phyloP scores from a whole-genome alignment of 2,888 invertebrate species.

The Aspidiotus destructor region DNA sequence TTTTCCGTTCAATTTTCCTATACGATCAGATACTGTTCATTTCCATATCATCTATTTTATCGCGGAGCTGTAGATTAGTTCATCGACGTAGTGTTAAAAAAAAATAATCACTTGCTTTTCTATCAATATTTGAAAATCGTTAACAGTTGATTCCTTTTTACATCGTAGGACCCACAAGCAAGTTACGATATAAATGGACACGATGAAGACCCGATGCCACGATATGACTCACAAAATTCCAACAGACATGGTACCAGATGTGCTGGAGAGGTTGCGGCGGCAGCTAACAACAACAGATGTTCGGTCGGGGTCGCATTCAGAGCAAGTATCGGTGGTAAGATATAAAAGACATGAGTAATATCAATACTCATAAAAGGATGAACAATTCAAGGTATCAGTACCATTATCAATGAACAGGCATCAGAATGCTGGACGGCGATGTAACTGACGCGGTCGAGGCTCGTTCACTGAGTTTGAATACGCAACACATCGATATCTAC shows the following conservation, averaged over 20 bases:
- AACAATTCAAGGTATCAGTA: slow-evolving; percentile 1
- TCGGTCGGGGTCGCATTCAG: slow-evolving; percentile 93
- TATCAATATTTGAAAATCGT: no score
- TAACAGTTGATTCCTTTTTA: no score
- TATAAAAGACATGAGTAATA: neutral
- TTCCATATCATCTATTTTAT: no score
- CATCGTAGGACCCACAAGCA: slow-evolving; percentile 74
- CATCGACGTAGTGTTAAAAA: no score
- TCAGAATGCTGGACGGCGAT: slow-evolving; percentile 96
- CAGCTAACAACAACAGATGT: slow-evolving; percentile 91
- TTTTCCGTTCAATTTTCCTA: no score
- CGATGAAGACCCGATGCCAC: slow-evolving; percentile 92
- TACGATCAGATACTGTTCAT: no score
- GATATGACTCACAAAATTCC: slow-evolving; percentile 93
- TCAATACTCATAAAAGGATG: slow-evolving; percentile 37
- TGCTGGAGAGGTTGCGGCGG: slow-evolving; percentile 95
- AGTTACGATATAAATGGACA: slow-evolving; percentile 95
- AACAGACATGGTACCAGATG: slow-evolving; percentile 92
- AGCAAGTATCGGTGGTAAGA: slow-evolving; percentile 77
- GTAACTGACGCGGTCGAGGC: slow-evolving; percentile 99
- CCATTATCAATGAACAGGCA: slow-evolving; percentile 50
- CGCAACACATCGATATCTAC: slow-evolving; percentile 96
- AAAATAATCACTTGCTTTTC: no score
- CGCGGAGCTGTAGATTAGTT: no score
- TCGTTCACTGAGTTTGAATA: slow-evolving; percentile 81